Evolutionary conservation across 2,888 invertebrate species (phyloP).

Genomic region (Spilarctia lutea): DNA sequence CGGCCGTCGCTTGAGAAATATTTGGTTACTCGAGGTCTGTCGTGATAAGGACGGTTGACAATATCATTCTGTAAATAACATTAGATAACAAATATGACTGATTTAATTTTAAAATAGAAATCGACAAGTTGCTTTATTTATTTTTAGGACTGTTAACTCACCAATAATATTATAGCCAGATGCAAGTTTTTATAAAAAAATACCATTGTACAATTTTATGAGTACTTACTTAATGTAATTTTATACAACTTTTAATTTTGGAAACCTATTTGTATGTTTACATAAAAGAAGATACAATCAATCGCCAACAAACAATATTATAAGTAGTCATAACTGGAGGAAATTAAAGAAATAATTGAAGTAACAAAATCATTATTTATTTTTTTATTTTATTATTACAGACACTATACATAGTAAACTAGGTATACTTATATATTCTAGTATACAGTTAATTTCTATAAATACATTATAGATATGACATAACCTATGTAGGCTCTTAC

Average conservation of each 20-base stretch:
- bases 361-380: not conserved
- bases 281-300: too few species aligned
- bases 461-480: not conserved
- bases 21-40: constrained; percentile 45
- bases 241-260: too few species aligned
- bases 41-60: constrained; percentile 43
- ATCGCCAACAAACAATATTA: too few species aligned
- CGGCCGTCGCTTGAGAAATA: constrained; percentile 26
- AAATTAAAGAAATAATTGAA: not conserved
- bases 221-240: too few species aligned
- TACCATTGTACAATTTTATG: too few species aligned
- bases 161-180: too few species aligned
- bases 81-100: not conserved
- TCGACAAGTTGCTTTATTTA: not conserved
- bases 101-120: not conserved
- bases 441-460: not conserved
- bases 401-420: not conserved
- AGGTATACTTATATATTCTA: not conserved
- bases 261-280: too few species aligned
- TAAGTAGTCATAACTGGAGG: not conserved
- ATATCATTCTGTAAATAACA: constrained; percentile 51
- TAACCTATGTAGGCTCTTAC: constrained; percentile 23
- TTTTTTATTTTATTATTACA: not conserved
- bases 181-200: too few species aligned
- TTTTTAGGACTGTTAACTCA: not conserved